These are phyloP conservation scores for Nymphalis c-album DNA, from an alignment of 2,888 invertebrate genomes.

Conservation along the genomic window DNA sequence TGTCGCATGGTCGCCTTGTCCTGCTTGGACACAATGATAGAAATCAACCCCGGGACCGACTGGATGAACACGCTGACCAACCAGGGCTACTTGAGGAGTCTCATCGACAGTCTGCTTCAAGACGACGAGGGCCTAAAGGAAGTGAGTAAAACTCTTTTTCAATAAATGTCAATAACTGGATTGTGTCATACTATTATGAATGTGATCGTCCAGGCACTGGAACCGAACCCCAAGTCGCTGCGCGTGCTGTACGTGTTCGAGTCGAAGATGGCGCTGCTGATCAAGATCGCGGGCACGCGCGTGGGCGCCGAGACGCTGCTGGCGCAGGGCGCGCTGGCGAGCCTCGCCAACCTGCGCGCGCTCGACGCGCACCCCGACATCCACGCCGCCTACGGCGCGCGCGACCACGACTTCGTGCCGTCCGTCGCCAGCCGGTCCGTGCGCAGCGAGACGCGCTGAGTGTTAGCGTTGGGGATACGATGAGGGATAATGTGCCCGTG, in stretches of 20 bases:
- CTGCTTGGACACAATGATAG: slow-evolving; percentile 89
- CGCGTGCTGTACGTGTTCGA: slow-evolving; percentile 92
- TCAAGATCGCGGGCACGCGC: slow-evolving; percentile 85
- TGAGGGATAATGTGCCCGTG: background rate
- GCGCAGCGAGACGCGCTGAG: background rate
- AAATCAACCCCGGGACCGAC: slow-evolving; percentile 86
- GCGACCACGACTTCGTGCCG: slow-evolving; percentile 61
- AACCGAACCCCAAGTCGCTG: slow-evolving; percentile 84
- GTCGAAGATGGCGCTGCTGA: slow-evolving; percentile 90
- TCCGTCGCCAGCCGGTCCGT: slow-evolving; percentile 57
- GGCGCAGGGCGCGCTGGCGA: slow-evolving; percentile 88
- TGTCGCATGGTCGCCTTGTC: slow-evolving; percentile 94
- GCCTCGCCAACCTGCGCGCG: slow-evolving; percentile 84
- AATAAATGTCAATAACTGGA: background rate
- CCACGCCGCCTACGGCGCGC: slow-evolving; percentile 49
- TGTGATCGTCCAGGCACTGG: slow-evolving; percentile 74
- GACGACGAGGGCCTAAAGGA: slow-evolving; percentile 86
- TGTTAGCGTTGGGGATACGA: background rate
- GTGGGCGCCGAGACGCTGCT: slow-evolving; percentile 87
- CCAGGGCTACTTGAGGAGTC: slow-evolving; percentile 88
- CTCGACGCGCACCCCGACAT: slow-evolving; percentile 88
- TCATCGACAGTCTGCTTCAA: slow-evolving; percentile 89
- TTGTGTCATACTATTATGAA: background rate
- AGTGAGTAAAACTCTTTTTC: slow-evolving; percentile 47
- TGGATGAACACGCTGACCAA: slow-evolving; percentile 71